Conservation (phyloP, 2,113 vertebrate species). For the Cyphomyrus discorhynchus region DNA sequence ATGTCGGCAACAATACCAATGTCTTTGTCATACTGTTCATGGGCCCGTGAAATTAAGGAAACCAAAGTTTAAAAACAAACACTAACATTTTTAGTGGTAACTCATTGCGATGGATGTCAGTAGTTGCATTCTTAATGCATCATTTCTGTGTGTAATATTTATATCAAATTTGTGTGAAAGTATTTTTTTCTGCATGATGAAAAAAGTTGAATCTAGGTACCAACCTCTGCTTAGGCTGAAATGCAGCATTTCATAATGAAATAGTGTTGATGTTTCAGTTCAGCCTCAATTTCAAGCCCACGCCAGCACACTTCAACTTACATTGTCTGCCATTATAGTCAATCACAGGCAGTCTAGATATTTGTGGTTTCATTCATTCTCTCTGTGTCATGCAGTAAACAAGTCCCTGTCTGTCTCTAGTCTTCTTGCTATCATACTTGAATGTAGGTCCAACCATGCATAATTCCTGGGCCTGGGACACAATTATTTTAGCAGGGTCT, state of each 20-base stretch:
- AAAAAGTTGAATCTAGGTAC: background rate
- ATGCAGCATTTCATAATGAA: background rate
- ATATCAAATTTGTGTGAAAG: background rate
- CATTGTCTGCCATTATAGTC: too few species aligned
- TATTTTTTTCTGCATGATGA: background rate
- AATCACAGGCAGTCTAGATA: too few species aligned
- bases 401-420: background rate
- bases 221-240: background rate
- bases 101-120: background rate
- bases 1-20: background rate
- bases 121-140: background rate
- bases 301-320: too few species aligned
- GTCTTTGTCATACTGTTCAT: background rate
- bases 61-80: background rate
- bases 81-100: background rate
- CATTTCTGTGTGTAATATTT: background rate
- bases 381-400: background rate
- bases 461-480: background rate
- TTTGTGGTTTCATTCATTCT: background rate
- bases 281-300: too few species aligned
- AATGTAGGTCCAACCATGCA: background rate
- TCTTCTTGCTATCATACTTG: background rate
- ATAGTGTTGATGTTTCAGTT: background rate
- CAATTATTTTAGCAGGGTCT: background rate
- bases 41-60: background rate